Percentiles rank a stretch among this genome's conserved stretches.
These are phyloP conservation scores for Melinaea marsaeus DNA, from an alignment of 2,888 invertebrate species.

Conservation along the genomic window DNA sequence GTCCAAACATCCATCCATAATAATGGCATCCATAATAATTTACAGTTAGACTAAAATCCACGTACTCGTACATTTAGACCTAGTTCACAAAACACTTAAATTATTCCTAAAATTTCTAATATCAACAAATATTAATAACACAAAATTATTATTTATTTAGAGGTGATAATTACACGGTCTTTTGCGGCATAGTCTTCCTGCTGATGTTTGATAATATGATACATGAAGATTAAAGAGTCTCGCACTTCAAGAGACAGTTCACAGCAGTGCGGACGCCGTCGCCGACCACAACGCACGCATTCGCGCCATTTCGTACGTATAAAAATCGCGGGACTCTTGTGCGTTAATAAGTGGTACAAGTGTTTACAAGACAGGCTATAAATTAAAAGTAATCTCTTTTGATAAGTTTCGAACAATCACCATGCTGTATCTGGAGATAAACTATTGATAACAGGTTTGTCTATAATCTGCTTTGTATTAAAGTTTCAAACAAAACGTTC, in stretches of 20 bases:
- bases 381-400: not conserved
- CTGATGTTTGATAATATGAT: not conserved
- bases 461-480: not conserved
- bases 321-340: constrained; percentile 12
- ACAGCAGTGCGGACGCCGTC: constrained; percentile 30
- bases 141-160: too few species aligned
- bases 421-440: constrained; percentile 13
- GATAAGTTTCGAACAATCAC: constrained; percentile 2
- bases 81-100: too few species aligned
- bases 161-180: too few species aligned
- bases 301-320: constrained; percentile 17
- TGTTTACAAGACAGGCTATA: not conserved
- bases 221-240: constrained; percentile 15
- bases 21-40: too few species aligned
- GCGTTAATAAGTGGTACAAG: constrained; percentile 28
- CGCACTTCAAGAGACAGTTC: constrained; percentile 18
- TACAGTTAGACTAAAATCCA: too few species aligned
- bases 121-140: too few species aligned
- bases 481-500: constrained; percentile 1
- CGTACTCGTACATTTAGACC: too few species aligned
- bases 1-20: too few species aligned
- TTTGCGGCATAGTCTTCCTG: not conserved
- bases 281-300: constrained; percentile 30
- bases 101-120: too few species aligned
- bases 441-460: constrained; percentile 13